A percentile compares a stretch with the other conserved stretches of the same genome.
Conservation (phyloP, 2,888 invertebrate species). For the Sphinx pinastri region DNA sequence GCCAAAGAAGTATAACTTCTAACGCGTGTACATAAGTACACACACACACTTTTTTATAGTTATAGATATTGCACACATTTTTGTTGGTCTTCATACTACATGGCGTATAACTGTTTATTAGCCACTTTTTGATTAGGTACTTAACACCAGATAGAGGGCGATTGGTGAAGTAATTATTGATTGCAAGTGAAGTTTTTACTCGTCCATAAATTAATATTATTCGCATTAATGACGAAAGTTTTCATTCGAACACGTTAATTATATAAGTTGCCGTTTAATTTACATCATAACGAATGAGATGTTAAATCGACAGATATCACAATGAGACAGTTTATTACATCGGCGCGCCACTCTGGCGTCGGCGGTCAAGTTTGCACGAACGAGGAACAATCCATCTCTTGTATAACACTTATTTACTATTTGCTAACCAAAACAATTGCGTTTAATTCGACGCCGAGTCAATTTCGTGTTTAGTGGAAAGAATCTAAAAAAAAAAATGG, state of each 20-base stretch:
- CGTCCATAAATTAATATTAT: neutral
- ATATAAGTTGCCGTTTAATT: constrained; percentile 47
- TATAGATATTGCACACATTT: neutral
- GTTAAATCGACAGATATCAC: constrained; percentile 57
- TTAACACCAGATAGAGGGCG: neutral
- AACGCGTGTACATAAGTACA: too few species aligned
- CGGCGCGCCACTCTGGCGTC: constrained; percentile 63
- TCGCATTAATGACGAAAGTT: constrained; percentile 18
- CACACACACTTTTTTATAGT: neutral
- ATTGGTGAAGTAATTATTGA: neutral
- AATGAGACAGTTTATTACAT: constrained; percentile 58
- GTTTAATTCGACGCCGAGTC: constrained; percentile 3
- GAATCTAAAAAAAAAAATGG: neutral
- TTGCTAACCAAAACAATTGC: neutral
- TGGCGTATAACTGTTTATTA: neutral
- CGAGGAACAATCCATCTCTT: constrained; percentile 27
- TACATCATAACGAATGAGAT: constrained; percentile 50
- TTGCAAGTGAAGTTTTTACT: neutral
- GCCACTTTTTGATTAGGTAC: neutral
- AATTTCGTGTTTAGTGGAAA: neutral
- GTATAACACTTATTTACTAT: constrained; percentile 14
- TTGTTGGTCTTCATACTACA: neutral
- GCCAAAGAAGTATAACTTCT: too few species aligned
- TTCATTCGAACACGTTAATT: constrained; percentile 33
- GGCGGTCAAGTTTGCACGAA: constrained; percentile 28